phyloP scores from a whole-genome alignment of 1,140 invertebrate genomes.

The Carposina sasakii region DNA sequence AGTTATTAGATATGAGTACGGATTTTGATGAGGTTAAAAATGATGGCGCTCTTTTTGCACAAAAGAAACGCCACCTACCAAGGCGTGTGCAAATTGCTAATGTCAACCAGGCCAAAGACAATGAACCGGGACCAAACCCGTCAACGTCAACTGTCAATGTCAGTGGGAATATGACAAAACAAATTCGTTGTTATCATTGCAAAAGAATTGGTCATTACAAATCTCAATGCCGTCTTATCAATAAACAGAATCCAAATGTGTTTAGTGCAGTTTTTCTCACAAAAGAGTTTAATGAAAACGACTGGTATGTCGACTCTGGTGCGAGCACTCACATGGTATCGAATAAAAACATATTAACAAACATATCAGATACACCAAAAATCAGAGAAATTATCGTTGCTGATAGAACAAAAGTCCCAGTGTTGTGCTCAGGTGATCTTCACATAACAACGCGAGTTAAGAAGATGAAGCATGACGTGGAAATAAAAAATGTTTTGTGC shows the following conservation, averaged over 20 bases:
- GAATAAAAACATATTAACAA: not conserved
- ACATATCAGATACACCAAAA: not conserved
- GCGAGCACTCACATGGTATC: constrained; percentile 13
- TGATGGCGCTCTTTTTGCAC: not conserved
- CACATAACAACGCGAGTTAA: not conserved
- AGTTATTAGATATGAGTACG: constrained; percentile 21
- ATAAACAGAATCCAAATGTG: constrained; percentile 7
- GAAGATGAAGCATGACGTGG: not conserved
- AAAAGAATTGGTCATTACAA: constrained; percentile 11
- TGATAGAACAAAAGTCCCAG: not conserved
- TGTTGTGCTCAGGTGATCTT: not conserved
- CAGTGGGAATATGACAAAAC: not conserved
- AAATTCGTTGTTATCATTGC: constrained; percentile 3
- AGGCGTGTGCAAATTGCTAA: not conserved
- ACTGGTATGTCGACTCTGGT: constrained; percentile 18
- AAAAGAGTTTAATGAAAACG: constrained; percentile 12
- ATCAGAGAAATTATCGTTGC: constrained; percentile 8
- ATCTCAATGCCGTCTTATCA: constrained; percentile 15
- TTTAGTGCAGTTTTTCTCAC: constrained; percentile 10
- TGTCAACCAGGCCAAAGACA: not conserved
- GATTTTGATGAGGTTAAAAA: constrained; percentile 5
- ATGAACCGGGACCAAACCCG: not conserved
- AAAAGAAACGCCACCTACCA: not conserved
- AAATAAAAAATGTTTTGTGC: constrained; percentile 1
- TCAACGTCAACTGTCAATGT: constrained; percentile 3